Evolutionary conservation across 2,113 vertebrate genomes (phyloP).

Genomic region (Caloenas nicobarica): DNA sequence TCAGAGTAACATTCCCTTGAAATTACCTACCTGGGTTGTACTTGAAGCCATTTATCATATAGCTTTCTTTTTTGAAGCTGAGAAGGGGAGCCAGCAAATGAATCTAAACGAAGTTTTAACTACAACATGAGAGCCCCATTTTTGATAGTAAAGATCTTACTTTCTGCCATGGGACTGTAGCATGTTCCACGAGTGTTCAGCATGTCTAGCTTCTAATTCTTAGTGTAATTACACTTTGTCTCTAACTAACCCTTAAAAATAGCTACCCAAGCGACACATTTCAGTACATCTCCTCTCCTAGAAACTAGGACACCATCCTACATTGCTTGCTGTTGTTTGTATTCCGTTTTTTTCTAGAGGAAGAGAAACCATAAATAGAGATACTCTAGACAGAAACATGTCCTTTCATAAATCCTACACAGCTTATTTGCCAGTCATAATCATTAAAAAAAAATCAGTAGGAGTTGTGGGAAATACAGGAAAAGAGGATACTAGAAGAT

Average conservation of each 20-base stretch:
- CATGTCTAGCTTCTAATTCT: slow-evolving; percentile 17
- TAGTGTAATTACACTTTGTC: not conserved
- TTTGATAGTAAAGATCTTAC: not conserved
- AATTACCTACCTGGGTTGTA: not conserved
- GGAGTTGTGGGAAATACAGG: not conserved
- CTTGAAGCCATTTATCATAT: not conserved
- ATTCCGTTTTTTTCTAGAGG: not conserved
- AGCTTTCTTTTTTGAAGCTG: not conserved
- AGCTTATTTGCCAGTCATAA: not conserved
- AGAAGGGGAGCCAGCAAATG: accelerated
- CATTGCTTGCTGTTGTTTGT: not conserved
- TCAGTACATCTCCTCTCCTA: not conserved
- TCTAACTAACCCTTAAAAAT: slow-evolving; percentile 14
- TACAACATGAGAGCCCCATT: not conserved
- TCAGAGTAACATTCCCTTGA: slow-evolving; percentile 14
- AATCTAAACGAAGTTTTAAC: not conserved
- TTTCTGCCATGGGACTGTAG: not conserved
- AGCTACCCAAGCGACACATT: not conserved
- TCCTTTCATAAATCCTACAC: not conserved
- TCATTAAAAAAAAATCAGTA: not conserved
- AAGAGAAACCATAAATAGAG: not conserved
- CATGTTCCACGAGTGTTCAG: not conserved
- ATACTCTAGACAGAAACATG: not conserved
- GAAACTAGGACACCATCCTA: slow-evolving; percentile 30
- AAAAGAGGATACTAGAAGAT: not conserved